Evolutionary conservation across 1,140 invertebrate genomes (phyloP).

Genomic region (Drosophila mojavensis): DNA sequence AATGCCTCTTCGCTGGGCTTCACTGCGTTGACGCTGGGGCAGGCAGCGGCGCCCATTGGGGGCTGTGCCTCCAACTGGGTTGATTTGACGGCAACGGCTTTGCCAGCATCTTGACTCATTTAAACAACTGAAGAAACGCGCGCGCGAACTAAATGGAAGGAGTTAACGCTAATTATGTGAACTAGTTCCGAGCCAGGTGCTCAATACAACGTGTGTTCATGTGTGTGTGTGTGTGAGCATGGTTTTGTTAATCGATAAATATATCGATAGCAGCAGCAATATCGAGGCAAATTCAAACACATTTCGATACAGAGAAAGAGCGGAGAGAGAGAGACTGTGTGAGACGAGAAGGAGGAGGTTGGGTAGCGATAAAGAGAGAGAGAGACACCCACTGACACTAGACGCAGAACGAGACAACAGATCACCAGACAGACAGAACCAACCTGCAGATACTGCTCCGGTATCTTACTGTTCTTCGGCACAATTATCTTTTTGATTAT

Average conservation of each 20-base stretch:
- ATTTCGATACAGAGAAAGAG: constrained; percentile 14
- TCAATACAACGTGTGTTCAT: background rate
- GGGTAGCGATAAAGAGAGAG: background rate
- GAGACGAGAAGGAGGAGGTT: background rate
- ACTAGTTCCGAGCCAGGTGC: background rate
- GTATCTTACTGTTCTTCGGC: constrained; percentile 83
- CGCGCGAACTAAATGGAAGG: constrained; percentile 35
- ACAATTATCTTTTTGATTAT: constrained; percentile 83
- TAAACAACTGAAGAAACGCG: constrained; percentile 32
- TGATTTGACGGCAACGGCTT: constrained; percentile 40
- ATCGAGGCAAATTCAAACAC: constrained; percentile 26
- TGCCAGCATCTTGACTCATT: constrained; percentile 77
- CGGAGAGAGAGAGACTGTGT: background rate
- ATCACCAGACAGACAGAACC: constrained; percentile 58
- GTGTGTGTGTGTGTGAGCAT: constrained; percentile 12
- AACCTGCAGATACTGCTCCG: constrained; percentile 83
- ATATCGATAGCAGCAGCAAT: constrained; percentile 31
- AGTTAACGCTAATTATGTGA: background rate
- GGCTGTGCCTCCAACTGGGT: constrained; percentile 25
- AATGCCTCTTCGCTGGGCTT: constrained; percentile 37
- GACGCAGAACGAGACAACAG: constrained; percentile 44
- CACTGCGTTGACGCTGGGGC: constrained; percentile 11
- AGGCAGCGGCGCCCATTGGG: constrained; percentile 19
- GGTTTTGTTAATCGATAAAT: constrained; percentile 4
- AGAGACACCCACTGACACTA: constrained; percentile 39